Percentiles rank a stretch among this genome's conserved stretches.
Conservation (phyloP, 1,140 invertebrate species). For the Nymphalis io region DNA sequence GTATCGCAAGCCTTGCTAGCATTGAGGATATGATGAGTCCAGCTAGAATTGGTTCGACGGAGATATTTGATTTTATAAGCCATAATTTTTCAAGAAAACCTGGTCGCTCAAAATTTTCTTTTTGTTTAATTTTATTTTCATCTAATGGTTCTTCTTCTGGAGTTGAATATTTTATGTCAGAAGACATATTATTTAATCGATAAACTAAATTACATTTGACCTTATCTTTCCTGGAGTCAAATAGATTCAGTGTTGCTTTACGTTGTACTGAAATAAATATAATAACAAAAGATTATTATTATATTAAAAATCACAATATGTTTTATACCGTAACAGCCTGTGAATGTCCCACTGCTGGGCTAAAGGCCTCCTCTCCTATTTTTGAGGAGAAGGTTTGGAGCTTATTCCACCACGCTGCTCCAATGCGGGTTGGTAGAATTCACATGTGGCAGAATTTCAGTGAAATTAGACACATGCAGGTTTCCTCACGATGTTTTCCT, state of each 20-base stretch:
- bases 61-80: constrained; percentile 68
- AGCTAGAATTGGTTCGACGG: constrained; percentile 81
- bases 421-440: too few relatives aligned
- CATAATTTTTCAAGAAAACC: constrained; percentile 53
- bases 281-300: constrained; percentile 4
- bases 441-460: too few relatives aligned
- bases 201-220: constrained; percentile 31
- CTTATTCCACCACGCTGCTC: too few relatives aligned
- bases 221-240: constrained; percentile 29
- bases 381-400: too few relatives aligned
- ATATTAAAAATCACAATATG: too few relatives aligned
- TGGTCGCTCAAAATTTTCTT: constrained; percentile 42
- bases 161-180: neutral
- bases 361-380: too few relatives aligned
- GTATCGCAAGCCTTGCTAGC: constrained; percentile 77
- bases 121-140: constrained; percentile 36
- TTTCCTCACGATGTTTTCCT: too few relatives aligned
- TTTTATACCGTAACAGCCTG: too few relatives aligned
- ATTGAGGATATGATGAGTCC: constrained; percentile 80
- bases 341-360: too few relatives aligned
- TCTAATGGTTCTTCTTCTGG: constrained; percentile 58
- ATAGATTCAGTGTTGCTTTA: constrained; percentile 6
- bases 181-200: constrained; percentile 14
- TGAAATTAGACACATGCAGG: too few relatives aligned
- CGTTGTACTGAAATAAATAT: constrained; percentile 15